Evolutionary conservation across 2,797 vertebrate species (phyloP), one percentile per base, ranked within the genome.

Genomic region (Enteromius fasciolatus): DNA sequence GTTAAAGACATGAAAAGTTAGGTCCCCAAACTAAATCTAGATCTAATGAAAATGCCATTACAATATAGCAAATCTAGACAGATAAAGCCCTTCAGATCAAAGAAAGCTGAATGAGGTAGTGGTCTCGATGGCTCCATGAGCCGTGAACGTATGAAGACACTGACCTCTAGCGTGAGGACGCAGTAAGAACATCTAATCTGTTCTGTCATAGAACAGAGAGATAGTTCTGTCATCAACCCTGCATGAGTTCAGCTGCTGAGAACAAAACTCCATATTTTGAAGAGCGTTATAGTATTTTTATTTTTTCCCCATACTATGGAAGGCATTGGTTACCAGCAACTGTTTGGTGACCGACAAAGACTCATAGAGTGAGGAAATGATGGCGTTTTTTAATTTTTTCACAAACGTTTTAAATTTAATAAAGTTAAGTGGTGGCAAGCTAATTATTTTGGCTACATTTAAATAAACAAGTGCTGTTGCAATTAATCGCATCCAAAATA

Each of bases 111-210:
- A 6, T 28, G 28, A 61, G 25, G 15, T 2, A 31, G 28, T 15
- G 25, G 12, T 59, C 10, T 59, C 4, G 4, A 23, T 59, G 23
- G 28, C 5, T 61, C 25, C 3, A 28, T n/a, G n/a, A n/a, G n/a
- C n/a, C n/a, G 11, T 25, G 12, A 61, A 61, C 25, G 0, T 12
- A 6, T 28, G 11, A 28, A 61, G 23, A 59, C 33, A 69, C 64
- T 69, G 78, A 44, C 78, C 66, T 80, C 78, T 80, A 59, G 78
- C 1, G 78, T 15, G 23, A 25, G 33, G 41, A 68, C 14, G 12
- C 1, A 41, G 63, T 1, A 54, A 41, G 48, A 52, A n/a, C 1
- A 33, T 15, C 0, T 8, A 0, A 31, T 3, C 41, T 10, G 14
- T n/a, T n/a, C n/a, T 17, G 25, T 7, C 59, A 31, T 63, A 31